Evolutionary conservation across 2,888 invertebrate species (phyloP).

Genomic region (Allophyes oxyacanthae): DNA sequence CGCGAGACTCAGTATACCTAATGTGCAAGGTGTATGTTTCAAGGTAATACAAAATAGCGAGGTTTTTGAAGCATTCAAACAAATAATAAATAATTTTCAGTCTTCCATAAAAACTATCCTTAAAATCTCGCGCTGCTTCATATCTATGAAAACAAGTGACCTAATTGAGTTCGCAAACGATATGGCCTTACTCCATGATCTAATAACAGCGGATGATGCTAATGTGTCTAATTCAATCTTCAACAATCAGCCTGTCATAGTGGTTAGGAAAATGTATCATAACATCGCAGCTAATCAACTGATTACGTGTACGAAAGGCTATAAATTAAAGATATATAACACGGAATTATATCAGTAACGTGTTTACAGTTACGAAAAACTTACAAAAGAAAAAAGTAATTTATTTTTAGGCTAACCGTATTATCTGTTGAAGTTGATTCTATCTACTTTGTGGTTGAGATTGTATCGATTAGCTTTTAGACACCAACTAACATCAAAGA

Average conservation of each 20-base stretch:
- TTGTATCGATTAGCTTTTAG: too few relatives aligned
- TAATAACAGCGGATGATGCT: constrained; percentile 73
- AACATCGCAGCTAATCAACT: constrained; percentile 18
- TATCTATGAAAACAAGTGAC: neutral
- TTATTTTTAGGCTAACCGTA: constrained; percentile 1
- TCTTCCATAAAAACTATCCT: too few relatives aligned
- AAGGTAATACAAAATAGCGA: constrained; percentile 1
- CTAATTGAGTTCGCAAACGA: constrained; percentile 16
- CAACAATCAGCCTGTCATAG: constrained; percentile 50
- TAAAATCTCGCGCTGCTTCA: neutral
- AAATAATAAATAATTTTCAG: too few relatives aligned
- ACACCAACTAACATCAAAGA: too few relatives aligned
- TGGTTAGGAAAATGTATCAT: constrained; percentile 6
- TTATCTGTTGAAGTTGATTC: neutral
- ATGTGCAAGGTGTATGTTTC: constrained; percentile 2
- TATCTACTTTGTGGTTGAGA: too few relatives aligned
- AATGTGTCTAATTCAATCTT: constrained; percentile 70
- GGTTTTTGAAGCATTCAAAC: neutral
- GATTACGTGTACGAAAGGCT: constrained; percentile 19
- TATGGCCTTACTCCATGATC: constrained; percentile 71
- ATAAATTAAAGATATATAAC: constrained; percentile 21
- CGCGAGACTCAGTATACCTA: neutral
- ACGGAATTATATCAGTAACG: constrained; percentile 1
- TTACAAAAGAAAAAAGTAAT: neutral
- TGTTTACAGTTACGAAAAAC: constrained; percentile 3